Percentiles rank a stretch among this genome's conserved stretches.
Conservation (phyloP, 2,113 vertebrate species). For the Lichenostomus cassidix region DNA sequence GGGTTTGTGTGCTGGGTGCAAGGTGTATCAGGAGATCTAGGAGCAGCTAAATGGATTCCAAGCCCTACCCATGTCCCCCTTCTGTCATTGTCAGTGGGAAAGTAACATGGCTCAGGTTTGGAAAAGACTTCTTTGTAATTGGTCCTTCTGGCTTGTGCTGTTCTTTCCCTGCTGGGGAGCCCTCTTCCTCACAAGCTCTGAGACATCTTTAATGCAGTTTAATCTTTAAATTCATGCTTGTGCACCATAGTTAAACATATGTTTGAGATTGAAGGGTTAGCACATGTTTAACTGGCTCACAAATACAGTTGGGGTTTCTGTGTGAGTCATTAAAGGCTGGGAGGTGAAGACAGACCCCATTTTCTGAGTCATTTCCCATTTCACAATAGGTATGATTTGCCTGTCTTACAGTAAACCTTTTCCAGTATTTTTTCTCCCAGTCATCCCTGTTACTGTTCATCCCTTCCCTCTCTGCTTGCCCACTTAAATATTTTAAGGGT, state of each 20-base stretch:
- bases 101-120: neutral
- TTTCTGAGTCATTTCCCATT: neutral
- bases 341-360: neutral
- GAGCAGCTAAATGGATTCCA: neutral
- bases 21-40: neutral
- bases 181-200: neutral
- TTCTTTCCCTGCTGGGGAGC: neutral
- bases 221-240: neutral
- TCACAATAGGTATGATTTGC: neutral
- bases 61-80: accelerated
- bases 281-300: neutral
- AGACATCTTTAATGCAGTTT: neutral
- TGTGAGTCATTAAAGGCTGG: neutral
- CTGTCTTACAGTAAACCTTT: neutral
- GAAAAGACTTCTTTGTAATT: neutral
- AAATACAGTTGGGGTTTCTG: neutral
- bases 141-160: neutral
- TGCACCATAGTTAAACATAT: neutral
- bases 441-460: neutral
- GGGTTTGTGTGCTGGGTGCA: neutral
- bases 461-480: neutral
- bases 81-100: neutral
- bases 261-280: neutral
- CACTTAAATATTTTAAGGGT: neutral
- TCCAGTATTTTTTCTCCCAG: neutral